phyloP scores from a whole-genome alignment of 2,797 vertebrate species.

The Sphenopsis melanotis region DNA sequence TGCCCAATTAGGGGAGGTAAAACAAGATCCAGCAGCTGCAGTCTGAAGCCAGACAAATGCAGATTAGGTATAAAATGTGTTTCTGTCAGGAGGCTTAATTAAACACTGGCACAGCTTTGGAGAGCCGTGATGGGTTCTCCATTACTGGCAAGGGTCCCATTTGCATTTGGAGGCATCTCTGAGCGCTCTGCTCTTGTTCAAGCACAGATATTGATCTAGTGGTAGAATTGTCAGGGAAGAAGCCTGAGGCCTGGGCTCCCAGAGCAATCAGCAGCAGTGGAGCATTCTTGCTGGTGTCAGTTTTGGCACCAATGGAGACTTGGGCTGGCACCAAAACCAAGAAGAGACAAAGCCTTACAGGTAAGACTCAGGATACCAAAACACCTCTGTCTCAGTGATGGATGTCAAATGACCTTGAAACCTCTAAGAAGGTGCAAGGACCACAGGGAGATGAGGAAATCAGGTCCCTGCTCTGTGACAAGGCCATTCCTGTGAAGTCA shows the following conservation, averaged over 20 bases:
- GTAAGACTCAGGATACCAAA: neutral
- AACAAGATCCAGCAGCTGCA: neutral
- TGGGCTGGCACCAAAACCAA: neutral
- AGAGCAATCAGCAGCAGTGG: neutral
- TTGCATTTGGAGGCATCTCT: neutral
- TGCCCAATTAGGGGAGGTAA: neutral
- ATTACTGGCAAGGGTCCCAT: neutral
- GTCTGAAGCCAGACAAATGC: neutral
- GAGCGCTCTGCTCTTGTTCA: neutral
- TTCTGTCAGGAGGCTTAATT: neutral
- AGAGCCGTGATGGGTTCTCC: neutral
- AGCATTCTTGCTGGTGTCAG: neutral
- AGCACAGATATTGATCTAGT: neutral
- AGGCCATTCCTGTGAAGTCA: neutral
- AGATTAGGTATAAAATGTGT: neutral
- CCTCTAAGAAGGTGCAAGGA: neutral
- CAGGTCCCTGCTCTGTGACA: accelerated
- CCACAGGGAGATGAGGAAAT: accelerated
- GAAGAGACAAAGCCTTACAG: neutral
- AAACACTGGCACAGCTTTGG: neutral
- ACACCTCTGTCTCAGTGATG: neutral
- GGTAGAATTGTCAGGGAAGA: neutral
- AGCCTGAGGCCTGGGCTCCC: neutral
- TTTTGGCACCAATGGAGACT: neutral
- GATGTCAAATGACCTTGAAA: neutral